These are phyloP conservation scores for Pollachius pollachius DNA, from an alignment of 2,113 vertebrate genomes.

Conservation along the genomic window DNA sequence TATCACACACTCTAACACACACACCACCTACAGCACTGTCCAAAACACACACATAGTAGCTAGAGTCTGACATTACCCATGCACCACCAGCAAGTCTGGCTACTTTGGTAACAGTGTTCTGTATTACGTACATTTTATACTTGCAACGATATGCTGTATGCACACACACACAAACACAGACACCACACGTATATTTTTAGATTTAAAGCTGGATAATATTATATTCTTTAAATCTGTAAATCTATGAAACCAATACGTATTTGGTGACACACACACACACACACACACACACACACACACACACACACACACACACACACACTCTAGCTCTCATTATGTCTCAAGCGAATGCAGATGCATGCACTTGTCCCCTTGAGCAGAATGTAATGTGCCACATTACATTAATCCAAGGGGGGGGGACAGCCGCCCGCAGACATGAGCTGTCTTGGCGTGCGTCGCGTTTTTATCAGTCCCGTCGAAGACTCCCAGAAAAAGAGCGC, in stretches of 20 bases:
- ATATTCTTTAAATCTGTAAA: too few species aligned
- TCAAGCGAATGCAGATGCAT: constrained; percentile 31
- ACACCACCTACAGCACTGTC: not conserved
- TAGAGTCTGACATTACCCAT: too few species aligned
- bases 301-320: constrained; percentile 11
- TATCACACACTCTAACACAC: constrained; percentile 22
- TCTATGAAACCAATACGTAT: too few species aligned
- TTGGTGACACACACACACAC: constrained; percentile 14
- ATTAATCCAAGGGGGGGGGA: not conserved
- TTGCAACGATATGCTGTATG: too few species aligned
- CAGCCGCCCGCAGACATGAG: not conserved
- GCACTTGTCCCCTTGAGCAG: constrained; percentile 10
- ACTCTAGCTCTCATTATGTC: constrained; percentile 30
- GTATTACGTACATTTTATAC: constrained; percentile 27
- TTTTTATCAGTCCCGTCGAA: not conserved
- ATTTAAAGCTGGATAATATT: too few species aligned
- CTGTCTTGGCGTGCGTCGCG: not conserved
- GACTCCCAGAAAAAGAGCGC: not conserved
- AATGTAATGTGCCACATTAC: constrained; percentile 22
- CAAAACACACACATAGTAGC: constrained; percentile 25
- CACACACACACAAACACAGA: too few species aligned
- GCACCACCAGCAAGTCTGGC: too few species aligned
- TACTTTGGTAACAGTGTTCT: not conserved
- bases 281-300: constrained; percentile 23
- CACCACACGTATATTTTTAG: too few species aligned